A percentile compares a stretch with the other conserved stretches of the same genome.
These are phyloP conservation scores for Indicator indicator DNA, from an alignment of 2,113 vertebrate genomes.

Conservation along the genomic window DNA sequence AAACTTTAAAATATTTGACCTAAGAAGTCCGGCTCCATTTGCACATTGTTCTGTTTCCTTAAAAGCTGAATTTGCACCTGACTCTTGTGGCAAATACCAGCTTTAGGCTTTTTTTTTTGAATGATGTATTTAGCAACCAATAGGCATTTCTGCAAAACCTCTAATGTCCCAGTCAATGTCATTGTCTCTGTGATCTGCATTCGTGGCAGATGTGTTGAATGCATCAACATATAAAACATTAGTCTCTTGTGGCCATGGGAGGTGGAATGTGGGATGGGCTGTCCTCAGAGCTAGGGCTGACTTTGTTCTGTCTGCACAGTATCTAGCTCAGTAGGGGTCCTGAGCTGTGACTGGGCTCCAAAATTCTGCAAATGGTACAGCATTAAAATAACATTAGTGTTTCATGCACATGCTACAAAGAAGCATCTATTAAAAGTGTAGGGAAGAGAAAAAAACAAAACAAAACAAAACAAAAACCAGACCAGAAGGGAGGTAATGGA, in stretches of 20 bases:
- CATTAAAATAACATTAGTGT: neutral
- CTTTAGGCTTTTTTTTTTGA: neutral
- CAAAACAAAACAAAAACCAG: too few species aligned
- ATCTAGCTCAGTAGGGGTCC: neutral
- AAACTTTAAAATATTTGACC: neutral
- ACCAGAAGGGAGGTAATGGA: neutral
- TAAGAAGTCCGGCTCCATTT: neutral
- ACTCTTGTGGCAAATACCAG: neutral
- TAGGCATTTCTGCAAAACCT: neutral
- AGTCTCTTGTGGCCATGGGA: neutral
- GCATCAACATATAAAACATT: conserved; percentile 2
- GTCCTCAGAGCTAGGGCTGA: neutral
- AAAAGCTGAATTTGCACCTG: neutral
- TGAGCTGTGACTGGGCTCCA: neutral
- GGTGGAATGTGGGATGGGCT: neutral
- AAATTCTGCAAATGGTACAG: neutral
- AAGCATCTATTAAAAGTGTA: neutral
- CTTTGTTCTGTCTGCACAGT: neutral
- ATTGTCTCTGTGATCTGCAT: neutral
- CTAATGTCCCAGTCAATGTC: neutral
- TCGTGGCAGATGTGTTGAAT: neutral
- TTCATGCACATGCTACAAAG: neutral
- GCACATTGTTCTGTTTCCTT: neutral
- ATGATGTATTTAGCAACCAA: neutral
- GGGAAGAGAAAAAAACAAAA: neutral